phyloP scores from a whole-genome alignment of 2,113 vertebrate species.

The Corvus moneduloides region DNA sequence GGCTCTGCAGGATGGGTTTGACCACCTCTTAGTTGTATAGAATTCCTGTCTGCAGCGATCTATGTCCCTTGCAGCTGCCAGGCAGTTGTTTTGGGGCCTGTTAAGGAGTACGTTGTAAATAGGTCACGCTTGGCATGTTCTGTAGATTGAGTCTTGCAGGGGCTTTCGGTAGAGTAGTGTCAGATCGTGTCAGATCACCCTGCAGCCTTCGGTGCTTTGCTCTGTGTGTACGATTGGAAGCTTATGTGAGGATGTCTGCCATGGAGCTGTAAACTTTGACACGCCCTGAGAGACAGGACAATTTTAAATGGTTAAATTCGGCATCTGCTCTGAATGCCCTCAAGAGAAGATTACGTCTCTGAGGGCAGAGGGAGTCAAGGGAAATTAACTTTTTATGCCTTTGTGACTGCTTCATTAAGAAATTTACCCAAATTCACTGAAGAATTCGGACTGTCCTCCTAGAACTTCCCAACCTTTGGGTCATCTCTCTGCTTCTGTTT shows the following conservation, averaged over 20 bases:
- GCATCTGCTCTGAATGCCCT: constrained; percentile 14
- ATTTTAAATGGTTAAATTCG: constrained; percentile 1
- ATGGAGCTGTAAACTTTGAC: not conserved
- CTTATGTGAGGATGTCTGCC: not conserved
- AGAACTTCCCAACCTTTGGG: not conserved
- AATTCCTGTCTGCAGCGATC: not conserved
- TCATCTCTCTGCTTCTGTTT: not conserved
- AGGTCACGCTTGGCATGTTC: not conserved
- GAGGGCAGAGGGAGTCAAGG: not conserved
- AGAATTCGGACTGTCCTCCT: not conserved
- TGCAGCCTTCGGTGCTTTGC: not conserved
- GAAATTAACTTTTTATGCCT: constrained; percentile 17
- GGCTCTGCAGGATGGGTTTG: not conserved
- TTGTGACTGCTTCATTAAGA: constrained; percentile 28
- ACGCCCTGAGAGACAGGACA: not conserved
- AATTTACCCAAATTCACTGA: constrained; percentile 6
- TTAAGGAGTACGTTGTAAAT: not conserved
- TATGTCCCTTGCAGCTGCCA: not conserved
- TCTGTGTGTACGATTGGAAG: not conserved
- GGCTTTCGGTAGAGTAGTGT: not conserved
- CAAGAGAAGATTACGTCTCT: constrained; percentile 24
- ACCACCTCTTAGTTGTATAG: not conserved
- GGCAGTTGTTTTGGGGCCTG: not conserved
- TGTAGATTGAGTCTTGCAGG: not conserved
- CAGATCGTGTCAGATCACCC: not conserved